Evolutionary conservation across 2,113 vertebrate species (phyloP).

Genomic region (Chitala chitala): DNA sequence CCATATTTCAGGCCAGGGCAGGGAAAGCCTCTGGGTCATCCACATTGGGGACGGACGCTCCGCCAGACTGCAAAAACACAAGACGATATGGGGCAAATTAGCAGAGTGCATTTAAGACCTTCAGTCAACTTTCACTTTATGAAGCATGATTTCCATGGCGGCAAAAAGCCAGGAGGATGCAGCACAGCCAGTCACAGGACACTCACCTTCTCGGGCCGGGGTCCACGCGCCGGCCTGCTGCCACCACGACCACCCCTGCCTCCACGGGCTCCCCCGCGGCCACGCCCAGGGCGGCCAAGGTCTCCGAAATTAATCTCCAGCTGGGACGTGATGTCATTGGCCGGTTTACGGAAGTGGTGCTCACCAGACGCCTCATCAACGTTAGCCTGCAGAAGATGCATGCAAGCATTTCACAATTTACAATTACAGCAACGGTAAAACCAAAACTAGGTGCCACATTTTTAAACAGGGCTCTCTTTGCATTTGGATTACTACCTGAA

Average conservation of each 20-base stretch:
- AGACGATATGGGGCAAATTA: constrained; percentile 39
- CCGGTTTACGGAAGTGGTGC: constrained; percentile 96
- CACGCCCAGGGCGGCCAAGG: constrained; percentile 89
- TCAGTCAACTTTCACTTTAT: not conserved
- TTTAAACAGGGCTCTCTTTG: too few relatives aligned
- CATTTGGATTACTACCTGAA: too few relatives aligned
- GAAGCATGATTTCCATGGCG: not conserved
- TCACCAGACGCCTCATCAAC: constrained; percentile 80
- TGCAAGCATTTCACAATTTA: not conserved
- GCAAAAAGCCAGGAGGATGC: not conserved
- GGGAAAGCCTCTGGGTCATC: constrained; percentile 98
- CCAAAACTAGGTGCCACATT: too few relatives aligned
- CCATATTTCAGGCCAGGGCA: constrained; percentile 89
- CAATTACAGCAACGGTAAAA: too few relatives aligned
- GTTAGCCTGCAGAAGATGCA: constrained; percentile 50
- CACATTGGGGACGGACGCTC: constrained; percentile 91
- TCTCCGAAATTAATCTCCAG: constrained; percentile 99
- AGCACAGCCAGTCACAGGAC: not conserved
- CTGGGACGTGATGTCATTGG: constrained; percentile 97
- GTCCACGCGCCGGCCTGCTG: constrained; percentile 75
- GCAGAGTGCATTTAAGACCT: not conserved
- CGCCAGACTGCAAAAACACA: constrained; percentile 68
- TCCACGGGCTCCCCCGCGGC: constrained; percentile 83
- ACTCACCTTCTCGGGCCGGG: constrained; percentile 88
- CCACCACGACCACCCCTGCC: constrained; percentile 79